These are phyloP conservation scores for Syngnathus typhle DNA, from an alignment of 2,113 vertebrate genomes.

Conservation along the genomic window DNA sequence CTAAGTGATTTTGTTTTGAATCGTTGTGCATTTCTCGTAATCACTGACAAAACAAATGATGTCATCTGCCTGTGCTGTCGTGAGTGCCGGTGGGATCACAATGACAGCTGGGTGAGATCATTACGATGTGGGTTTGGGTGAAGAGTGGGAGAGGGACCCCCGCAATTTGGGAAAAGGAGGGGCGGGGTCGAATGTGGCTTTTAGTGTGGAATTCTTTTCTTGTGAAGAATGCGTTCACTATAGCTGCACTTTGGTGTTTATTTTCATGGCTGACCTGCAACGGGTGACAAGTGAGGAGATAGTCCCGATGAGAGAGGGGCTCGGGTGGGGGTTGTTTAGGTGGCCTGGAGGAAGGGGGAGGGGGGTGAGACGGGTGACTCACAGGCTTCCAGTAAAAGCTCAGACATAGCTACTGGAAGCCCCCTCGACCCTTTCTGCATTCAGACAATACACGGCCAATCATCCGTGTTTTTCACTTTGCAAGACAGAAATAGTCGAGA, in stretches of 20 bases:
- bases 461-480: conserved; percentile 37
- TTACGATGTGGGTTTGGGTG: conserved; percentile 29
- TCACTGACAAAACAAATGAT: conserved; percentile 51
- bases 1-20: background rate
- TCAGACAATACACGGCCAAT: conserved; percentile 27
- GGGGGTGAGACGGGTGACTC: conserved; percentile 46
- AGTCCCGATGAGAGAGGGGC: conserved; percentile 5
- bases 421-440: conserved; percentile 48
- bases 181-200: background rate
- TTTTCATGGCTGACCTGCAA: background rate
- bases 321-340: background rate
- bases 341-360: background rate
- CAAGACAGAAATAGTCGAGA: conserved; percentile 8
- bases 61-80: conserved; percentile 33
- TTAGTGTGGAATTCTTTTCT: conserved; percentile 43
- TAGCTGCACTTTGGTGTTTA: background rate
- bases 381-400: conserved; percentile 61
- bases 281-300: background rate
- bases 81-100: conserved; percentile 52
- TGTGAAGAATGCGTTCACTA: conserved; percentile 5
- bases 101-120: conserved; percentile 66
- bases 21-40: conserved; percentile 41
- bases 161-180: conserved; percentile 24
- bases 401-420: conserved; percentile 61
- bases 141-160: conserved; percentile 9